phyloP scores from a whole-genome alignment of 2,113 vertebrate species.

The Austrofundulus limnaeus region DNA sequence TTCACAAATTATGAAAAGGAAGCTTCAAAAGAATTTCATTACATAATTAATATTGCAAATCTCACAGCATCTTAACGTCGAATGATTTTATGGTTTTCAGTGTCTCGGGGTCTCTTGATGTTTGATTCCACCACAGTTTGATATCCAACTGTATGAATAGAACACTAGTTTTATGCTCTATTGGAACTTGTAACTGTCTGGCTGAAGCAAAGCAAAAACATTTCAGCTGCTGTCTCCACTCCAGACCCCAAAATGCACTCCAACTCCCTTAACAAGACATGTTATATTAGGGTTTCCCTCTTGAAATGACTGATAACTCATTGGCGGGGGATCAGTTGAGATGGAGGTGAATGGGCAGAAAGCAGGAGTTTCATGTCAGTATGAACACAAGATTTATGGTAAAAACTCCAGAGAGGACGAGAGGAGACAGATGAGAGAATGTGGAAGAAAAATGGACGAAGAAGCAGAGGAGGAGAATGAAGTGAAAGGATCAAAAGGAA shows the following conservation, averaged over 20 bases:
- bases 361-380: conserved; percentile 5
- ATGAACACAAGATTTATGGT: conserved; percentile 39
- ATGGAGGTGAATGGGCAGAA: conserved; percentile 50
- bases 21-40: not conserved
- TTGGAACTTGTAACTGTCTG: conserved; percentile 38
- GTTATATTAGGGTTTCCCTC: conserved; percentile 35
- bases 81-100: not conserved
- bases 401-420: conserved; percentile 37
- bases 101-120: not conserved
- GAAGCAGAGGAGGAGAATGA: not conserved
- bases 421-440: not conserved
- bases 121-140: conserved; percentile 4
- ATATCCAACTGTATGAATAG: conserved; percentile 1
- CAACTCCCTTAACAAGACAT: conserved; percentile 24
- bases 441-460: conserved; percentile 9
- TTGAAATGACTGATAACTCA: conserved; percentile 57
- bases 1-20: not conserved
- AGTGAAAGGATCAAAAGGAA: conserved; percentile 1
- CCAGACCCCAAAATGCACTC: conserved; percentile 9
- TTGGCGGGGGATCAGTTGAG: conserved; percentile 52
- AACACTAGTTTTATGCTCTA: conserved; percentile 26
- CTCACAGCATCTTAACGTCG: not conserved
- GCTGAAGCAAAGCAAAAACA: conserved; percentile 32
- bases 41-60: not conserved
- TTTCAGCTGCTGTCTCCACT: conserved; percentile 16